Base-by-base conservation (phyloP, 2,888 invertebrate species). In the Labia minor region DNA sequence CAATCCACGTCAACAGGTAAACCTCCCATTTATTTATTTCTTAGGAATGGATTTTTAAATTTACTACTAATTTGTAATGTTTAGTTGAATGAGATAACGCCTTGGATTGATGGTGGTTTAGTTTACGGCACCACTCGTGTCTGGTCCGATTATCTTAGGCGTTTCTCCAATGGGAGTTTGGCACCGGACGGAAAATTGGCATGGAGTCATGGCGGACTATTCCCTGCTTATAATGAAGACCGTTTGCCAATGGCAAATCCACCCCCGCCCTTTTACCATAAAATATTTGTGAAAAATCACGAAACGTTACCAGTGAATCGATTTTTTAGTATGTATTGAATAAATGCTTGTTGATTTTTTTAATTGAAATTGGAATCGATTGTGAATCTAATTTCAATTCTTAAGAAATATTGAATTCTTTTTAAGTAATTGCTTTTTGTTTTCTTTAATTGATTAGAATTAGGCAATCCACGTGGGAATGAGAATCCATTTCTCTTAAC, bases 61-160 rank as follows among this genome's bases (percentile, higher is more conserved):
- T 21, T 19, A 65, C 2, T 61, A 61, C 10, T 8, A 65, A 65
- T 26, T 26, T 18, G 11, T 33, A 33, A 11, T 71, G 70, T 74
- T 49, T 67, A 84, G 83, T 72, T 83, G 64, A 85, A 85, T 73
- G 82, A 83, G 75, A 83, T 84, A 66, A 84, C 84, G 4, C 82
- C 85, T 0, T 85, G 78, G 74, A 74, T 85, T 62, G 85, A 85
- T 73, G 85, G 84, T 1, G 83, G 82, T 11, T 76, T 83, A n/a
- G 78, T 83, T 68, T 85, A 85, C 73, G 85, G 84, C 1, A 80
- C 80, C 0, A 78, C 81, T 8, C 83, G 82, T 72, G 80, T 81
- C 61, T 84, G 84, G 83, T 77, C 83, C 1, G 82, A 84, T 74
- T 77, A 79, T 21, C 75, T 84, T 37, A 73, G 84, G 65, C 78